A percentile compares a stretch with the other conserved stretches of the same genome.
Conservation (phyloP, 2,797 vertebrate species). For the Acridotheres tristis region DNA sequence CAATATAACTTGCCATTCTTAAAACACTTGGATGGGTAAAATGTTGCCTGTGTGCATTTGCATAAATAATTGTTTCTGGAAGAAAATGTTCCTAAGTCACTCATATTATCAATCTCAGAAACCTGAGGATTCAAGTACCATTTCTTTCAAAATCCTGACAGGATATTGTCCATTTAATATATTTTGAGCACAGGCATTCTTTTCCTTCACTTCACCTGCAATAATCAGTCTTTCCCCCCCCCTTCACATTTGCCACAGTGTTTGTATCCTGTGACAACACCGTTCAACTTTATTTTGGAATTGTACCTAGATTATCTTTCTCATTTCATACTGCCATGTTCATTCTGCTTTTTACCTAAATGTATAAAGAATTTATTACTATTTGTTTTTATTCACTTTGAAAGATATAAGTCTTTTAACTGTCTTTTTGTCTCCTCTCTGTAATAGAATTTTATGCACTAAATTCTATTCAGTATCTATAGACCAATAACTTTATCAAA, state of each 20-base stretch:
- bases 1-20: background rate
- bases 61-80: background rate
- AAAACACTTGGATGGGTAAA: background rate
- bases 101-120: background rate
- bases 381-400: background rate
- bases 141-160: background rate
- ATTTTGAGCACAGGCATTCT: background rate
- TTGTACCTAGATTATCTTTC: background rate
- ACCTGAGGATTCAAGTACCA: background rate
- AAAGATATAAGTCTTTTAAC: background rate
- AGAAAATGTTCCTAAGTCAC: background rate
- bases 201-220: background rate
- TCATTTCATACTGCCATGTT: background rate
- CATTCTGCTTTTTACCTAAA: background rate
- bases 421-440: background rate
- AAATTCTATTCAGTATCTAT: background rate
- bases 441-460: background rate
- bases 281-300: background rate
- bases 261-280: background rate
- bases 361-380: background rate
- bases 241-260: background rate
- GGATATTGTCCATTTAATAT: background rate
- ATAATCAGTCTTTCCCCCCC: accelerated
- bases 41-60: background rate
- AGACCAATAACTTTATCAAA: background rate